These are phyloP conservation scores for Tympanoctomys barrerae DNA, from an alignment of 2,797 vertebrate species.

Conservation along the genomic window DNA sequence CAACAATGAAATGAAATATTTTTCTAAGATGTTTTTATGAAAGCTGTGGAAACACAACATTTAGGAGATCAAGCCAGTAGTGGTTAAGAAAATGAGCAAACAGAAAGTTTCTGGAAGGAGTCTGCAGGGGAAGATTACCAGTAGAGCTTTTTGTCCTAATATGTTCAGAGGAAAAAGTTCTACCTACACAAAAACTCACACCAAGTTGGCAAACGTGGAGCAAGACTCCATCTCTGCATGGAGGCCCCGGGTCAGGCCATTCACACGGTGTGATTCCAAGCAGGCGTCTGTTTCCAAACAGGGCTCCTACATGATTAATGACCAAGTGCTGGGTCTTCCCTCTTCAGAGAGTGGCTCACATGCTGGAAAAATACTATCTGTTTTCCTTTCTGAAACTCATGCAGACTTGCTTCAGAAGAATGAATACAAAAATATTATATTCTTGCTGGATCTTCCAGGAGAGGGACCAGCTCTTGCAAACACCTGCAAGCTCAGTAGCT, in stretches of 20 bases:
- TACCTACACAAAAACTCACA: neutral
- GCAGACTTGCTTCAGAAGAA: neutral
- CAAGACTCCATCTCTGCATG: accelerated
- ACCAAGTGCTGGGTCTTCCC: neutral
- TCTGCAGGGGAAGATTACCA: neutral
- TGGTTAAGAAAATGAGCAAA: neutral
- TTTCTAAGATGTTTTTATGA: conserved; percentile 4
- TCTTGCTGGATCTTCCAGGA: neutral
- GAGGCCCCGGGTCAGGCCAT: neutral
- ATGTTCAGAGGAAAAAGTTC: neutral
- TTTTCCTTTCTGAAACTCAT: neutral
- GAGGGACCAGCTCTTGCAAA: neutral
- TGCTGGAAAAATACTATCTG: neutral
- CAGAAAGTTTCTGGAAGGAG: conserved; percentile 21
- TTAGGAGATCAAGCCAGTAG: neutral
- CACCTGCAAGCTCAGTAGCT: neutral
- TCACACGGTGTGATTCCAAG: neutral
- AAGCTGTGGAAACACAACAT: conserved; percentile 14
- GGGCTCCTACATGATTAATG: neutral
- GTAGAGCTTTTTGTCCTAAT: neutral
- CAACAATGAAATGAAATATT: neutral
- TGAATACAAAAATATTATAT: neutral
- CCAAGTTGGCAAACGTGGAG: neutral
- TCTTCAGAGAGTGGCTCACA: neutral
- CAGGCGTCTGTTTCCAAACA: neutral